Base-by-base conservation (phyloP, 2,797 vertebrate species). In the Periparus ater region DNA sequence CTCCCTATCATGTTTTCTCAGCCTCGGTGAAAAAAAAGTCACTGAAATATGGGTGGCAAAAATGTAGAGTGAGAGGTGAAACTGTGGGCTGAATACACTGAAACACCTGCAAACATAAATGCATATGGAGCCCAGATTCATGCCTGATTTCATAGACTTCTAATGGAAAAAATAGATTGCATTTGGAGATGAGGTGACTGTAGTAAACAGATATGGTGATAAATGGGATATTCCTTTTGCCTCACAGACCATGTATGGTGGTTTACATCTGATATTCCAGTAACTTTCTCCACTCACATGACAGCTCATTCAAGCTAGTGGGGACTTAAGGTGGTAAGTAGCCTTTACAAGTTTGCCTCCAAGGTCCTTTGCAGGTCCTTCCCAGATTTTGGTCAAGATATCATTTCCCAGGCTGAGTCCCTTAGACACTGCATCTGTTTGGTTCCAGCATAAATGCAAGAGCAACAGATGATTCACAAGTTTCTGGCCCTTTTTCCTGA, bases 301-400 rank as follows among this genome's bases (percentile, higher is more conserved):
- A 20, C 63, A 34, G 7, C 23, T 89, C 25, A 29, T 72, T 58
- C n/a, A 7, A 90, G 63, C 30, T 75, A 67, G 8, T 9, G 19
- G 38, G 40, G 77, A 80, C 11, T 40, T 26, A 11, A 63, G 9
- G 40, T 34, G 32, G 9, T 45, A n/a, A 68, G 32, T 25, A 48
- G 22, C 13, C 3, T 3, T 50, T 44, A 65, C 0, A 0, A 10
- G 18, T 68, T 85, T 65, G 25, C 9, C 25, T 44, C 26, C 32
- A 32, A 51, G 7, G 9, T 13, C 10, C 14, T 15, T 72, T 61
- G 29, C 13, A 48, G 16, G 74, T 85, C 32, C 48, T 71, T 82
- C 26, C 17, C 53, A 25, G 29, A 34, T 53, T 82, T 50, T 74
- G 57, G 48, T 57, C 65, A 48, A 55, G 48, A 22, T 18, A n/a